These are phyloP conservation scores for Asarcornis scutulata DNA, from an alignment of 2,113 vertebrate genomes.

Conservation along the genomic window DNA sequence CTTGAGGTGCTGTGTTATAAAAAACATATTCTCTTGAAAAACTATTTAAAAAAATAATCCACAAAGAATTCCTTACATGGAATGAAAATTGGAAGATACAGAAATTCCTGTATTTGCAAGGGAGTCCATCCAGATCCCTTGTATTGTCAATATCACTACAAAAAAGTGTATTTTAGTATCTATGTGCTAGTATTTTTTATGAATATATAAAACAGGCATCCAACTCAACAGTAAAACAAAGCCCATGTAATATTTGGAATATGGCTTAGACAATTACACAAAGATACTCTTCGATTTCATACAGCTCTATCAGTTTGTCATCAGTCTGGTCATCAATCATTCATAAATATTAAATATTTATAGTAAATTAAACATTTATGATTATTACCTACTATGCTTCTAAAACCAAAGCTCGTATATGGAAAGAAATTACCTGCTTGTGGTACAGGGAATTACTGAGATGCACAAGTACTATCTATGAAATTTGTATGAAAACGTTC, in stretches of 20 bases:
- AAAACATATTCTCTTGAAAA: not conserved
- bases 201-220: not conserved
- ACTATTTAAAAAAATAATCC: not conserved
- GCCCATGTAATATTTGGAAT: not conserved
- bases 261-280: not conserved
- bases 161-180: not conserved
- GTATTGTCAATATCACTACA: not conserved
- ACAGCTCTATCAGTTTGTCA: not conserved
- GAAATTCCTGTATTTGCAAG: not conserved
- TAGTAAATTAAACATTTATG: slow-evolving; percentile 17
- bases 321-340: slow-evolving; percentile 5
- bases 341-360: slow-evolving; percentile 9
- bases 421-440: not conserved
- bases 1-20: not conserved
- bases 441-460: not conserved
- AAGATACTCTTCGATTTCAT: not conserved
- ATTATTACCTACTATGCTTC: not conserved
- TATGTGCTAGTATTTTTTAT: not conserved
- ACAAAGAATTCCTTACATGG: not conserved
- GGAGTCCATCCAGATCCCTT: not conserved
- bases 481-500: not conserved
- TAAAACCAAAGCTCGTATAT: not conserved
- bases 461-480: not conserved
- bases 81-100: not conserved
- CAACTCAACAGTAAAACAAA: not conserved